Percentiles rank a stretch among this genome's conserved stretches.
Conservation (phyloP, 2,113 vertebrate genomes). For the Phoenicopterus ruber region DNA sequence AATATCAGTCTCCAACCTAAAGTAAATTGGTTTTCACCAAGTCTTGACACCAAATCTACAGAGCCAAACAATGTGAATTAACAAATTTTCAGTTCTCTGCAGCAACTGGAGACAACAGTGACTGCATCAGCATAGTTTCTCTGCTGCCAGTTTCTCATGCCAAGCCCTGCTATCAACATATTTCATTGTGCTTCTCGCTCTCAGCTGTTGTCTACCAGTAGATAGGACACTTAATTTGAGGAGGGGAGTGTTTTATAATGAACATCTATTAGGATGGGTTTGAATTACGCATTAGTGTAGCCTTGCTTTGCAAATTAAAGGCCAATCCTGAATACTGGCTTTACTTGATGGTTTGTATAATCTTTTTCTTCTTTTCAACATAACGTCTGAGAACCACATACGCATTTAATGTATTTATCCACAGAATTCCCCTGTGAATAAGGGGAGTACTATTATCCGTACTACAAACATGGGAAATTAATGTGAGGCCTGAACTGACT, state of each 20-base stretch:
- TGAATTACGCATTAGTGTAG: neutral
- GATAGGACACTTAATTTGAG: neutral
- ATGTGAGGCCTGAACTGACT: neutral
- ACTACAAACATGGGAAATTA: neutral
- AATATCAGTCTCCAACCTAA: neutral
- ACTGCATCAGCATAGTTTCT: neutral
- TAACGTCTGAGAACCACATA: neutral
- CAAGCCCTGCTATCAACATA: neutral
- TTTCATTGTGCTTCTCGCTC: neutral
- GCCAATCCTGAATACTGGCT: neutral
- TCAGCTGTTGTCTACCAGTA: neutral
- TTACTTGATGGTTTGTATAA: neutral
- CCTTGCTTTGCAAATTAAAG: neutral
- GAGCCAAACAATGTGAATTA: neutral
- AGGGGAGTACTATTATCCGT: neutral
- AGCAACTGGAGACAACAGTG: neutral
- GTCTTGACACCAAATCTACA: neutral
- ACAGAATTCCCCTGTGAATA: neutral
- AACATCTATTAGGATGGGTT: neutral
- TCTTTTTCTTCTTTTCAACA: neutral
- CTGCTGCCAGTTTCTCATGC: neutral
- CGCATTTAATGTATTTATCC: neutral
- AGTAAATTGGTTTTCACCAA: neutral
- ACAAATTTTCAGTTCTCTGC: neutral
- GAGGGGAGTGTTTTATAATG: neutral